These are phyloP conservation scores for Ammodytes dubius DNA, from an alignment of 2,113 vertebrate species.

Conservation along the genomic window DNA sequence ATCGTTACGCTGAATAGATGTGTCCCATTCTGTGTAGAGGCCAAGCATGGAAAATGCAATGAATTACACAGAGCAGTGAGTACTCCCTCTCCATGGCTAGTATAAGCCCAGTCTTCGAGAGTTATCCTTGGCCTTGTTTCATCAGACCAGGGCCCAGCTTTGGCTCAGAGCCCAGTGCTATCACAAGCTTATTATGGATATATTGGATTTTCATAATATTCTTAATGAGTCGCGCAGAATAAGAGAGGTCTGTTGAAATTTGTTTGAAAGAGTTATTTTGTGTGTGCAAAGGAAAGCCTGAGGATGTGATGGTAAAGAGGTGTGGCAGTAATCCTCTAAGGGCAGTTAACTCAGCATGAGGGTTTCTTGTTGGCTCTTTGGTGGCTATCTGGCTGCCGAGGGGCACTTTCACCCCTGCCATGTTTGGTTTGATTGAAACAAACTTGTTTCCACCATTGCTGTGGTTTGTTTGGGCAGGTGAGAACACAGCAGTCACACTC, in stretches of 20 bases:
- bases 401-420: too few relatives aligned
- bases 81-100: constrained; percentile 32
- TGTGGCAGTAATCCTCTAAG: constrained; percentile 44
- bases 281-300: neutral
- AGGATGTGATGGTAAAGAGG: constrained; percentile 20
- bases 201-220: constrained; percentile 42
- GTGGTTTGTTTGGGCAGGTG: too few relatives aligned
- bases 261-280: neutral
- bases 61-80: constrained; percentile 50
- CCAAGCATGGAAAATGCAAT: constrained; percentile 34
- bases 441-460: too few relatives aligned
- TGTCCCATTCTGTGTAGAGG: constrained; percentile 32
- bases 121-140: constrained; percentile 31
- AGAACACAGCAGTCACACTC: too few relatives aligned
- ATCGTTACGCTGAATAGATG: constrained; percentile 59
- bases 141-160: constrained; percentile 29
- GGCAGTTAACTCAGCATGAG: constrained; percentile 27
- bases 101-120: constrained; percentile 38
- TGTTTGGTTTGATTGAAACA: too few relatives aligned
- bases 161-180: constrained; percentile 24
- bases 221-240: constrained; percentile 37
- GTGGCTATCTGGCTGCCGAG: neutral
- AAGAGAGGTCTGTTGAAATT: constrained; percentile 11
- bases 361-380: constrained; percentile 23
- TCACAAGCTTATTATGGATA: constrained; percentile 54